Evolutionary conservation across 2,888 invertebrate genomes (phyloP).

Genomic region (Tupiocoris notatus): DNA sequence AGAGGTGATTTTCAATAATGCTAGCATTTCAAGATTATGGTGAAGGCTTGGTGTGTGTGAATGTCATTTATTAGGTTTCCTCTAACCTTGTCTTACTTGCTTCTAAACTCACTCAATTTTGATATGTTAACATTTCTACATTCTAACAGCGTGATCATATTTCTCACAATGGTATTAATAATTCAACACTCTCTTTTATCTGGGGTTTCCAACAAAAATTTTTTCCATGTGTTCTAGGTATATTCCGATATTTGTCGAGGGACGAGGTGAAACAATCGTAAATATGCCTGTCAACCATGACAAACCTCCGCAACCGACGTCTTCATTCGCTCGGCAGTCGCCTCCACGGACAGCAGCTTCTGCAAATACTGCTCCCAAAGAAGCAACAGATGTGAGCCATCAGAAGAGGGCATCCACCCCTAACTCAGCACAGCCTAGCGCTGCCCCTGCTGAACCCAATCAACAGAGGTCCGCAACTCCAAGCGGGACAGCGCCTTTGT

Average conservation of each 20-base stretch:
- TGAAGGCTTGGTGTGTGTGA: too few relatives aligned
- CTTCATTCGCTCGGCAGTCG: slow-evolving; percentile 43
- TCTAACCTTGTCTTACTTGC: too few relatives aligned
- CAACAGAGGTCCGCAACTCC: slow-evolving; percentile 47
- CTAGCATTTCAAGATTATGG: too few relatives aligned
- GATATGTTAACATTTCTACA: too few relatives aligned
- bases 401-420: slow-evolving; percentile 48
- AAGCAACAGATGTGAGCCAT: slow-evolving; percentile 9
- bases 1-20: too few relatives aligned
- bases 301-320: slow-evolving; percentile 50
- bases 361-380: slow-evolving; percentile 50
- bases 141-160: too few relatives aligned
- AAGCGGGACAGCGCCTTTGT: slow-evolving; percentile 30
- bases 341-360: slow-evolving; percentile 45
- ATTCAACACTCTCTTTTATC: too few relatives aligned
- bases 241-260: slow-evolving; percentile 86
- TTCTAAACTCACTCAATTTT: too few relatives aligned
- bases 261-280: slow-evolving; percentile 74
- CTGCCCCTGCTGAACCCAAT: background rate
- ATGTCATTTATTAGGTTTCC: too few relatives aligned
- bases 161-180: too few relatives aligned
- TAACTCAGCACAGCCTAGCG: background rate
- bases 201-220: too few relatives aligned
- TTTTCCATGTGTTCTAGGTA: slow-evolving; percentile 60
- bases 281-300: slow-evolving; percentile 49